Evolutionary conservation across 2,797 vertebrate genomes (phyloP).

Genomic region (Hozukius guyotensis): DNA sequence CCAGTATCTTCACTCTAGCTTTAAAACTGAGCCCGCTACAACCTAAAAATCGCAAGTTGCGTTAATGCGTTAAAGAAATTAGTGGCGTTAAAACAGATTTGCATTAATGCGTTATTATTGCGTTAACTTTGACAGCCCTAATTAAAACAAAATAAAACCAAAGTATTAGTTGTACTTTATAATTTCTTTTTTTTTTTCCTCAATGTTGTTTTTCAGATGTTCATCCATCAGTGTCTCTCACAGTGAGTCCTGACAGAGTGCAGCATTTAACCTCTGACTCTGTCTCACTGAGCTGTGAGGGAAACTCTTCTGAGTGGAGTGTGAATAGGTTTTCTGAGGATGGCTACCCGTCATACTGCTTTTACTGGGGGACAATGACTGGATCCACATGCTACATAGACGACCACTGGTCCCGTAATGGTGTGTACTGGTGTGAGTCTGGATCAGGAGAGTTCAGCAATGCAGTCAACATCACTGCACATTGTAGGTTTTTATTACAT

Average conservation of each 20-base stretch:
- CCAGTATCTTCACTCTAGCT: too few species aligned
- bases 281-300: constrained; percentile 52
- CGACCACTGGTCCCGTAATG: rapidly evolving
- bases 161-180: neutral
- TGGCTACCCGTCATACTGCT: rapidly evolving
- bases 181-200: rapidly evolving
- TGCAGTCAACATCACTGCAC: constrained; percentile 42
- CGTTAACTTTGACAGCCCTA: too few species aligned
- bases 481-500: neutral
- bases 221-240: constrained; percentile 27
- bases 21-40: too few species aligned
- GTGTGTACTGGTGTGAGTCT: constrained; percentile 64
- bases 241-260: constrained; percentile 47
- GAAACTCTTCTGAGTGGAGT: constrained; percentile 19
- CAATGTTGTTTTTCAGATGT: constrained; percentile 5
- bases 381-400: constrained; percentile 12
- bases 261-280: constrained; percentile 40
- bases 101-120: too few species aligned
- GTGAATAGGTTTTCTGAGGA: neutral
- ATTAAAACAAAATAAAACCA: too few species aligned
- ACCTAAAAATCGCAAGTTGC: too few species aligned
- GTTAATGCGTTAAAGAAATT: too few species aligned
- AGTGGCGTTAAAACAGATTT: too few species aligned
- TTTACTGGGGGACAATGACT: neutral
- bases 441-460: constrained; percentile 43